A percentile compares a stretch with the other conserved stretches of the same genome.
Evolutionary conservation across 2,888 invertebrate genomes (phyloP).

Genomic region (Drosophila mulleri): DNA sequence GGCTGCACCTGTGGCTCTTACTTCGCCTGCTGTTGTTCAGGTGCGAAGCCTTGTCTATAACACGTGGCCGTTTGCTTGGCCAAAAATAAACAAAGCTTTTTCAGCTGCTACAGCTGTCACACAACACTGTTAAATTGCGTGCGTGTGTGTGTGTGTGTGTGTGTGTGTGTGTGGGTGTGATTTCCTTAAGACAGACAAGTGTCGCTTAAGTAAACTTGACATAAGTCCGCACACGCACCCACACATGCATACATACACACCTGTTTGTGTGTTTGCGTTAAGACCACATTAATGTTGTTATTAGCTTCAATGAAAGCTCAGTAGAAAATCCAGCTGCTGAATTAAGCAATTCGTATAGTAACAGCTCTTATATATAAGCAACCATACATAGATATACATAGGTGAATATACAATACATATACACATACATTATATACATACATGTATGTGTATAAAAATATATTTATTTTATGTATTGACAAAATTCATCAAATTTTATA

Average conservation of each 20-base stretch:
- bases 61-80: constrained; percentile 39
- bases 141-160: constrained; percentile 4
- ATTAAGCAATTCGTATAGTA: neutral
- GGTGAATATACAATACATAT: too few species aligned
- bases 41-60: constrained; percentile 15
- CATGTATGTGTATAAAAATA: too few species aligned
- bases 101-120: neutral
- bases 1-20: constrained; percentile 31
- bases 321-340: constrained; percentile 1
- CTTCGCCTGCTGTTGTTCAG: constrained; percentile 13
- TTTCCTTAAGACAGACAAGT: constrained; percentile 51
- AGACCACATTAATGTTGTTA: constrained; percentile 27
- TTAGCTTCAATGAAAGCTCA: constrained; percentile 24
- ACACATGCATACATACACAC: constrained; percentile 8
- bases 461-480: too few species aligned
- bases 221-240: constrained; percentile 16
- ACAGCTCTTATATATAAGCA: neutral
- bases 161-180: neutral
- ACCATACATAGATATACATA: too few species aligned
- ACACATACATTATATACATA: too few species aligned
- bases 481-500: too few species aligned
- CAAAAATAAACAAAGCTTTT: constrained; percentile 43
- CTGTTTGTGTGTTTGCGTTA: constrained; percentile 13
- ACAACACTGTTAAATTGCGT: constrained; percentile 12
- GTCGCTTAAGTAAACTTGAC: constrained; percentile 46